Base-by-base conservation (phyloP, 2,113 vertebrate genomes). In the Oceanites oceanicus region DNA sequence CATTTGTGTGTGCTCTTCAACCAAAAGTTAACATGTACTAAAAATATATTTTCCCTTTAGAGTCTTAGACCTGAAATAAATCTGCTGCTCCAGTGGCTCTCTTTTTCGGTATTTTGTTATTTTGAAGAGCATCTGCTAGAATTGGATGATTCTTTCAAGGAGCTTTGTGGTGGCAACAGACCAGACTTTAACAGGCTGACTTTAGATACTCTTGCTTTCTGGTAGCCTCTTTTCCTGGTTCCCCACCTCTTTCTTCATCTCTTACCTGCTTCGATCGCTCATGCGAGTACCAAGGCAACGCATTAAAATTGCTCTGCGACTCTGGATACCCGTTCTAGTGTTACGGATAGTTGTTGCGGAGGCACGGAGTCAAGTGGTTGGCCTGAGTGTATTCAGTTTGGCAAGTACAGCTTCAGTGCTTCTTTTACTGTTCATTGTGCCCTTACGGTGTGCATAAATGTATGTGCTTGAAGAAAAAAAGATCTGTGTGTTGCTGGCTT, bases 321-420 rank as follows among this genome's bases (percentile, higher is more conserved):
- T 99, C 97, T 99, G 99, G 99, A 99, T 99, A 85, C 99, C 99
- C 1, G 98, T 99, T 93, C 98, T 99, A 97, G 98, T 99, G 98
- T 98, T 99, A 93, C 98, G 99, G 98, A 99, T 99, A 96, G 99
- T 99, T 94, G 98, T 98, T 96, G 99, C 99, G 66, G 98, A 98
- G 93, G 97, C 97, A 96, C 96, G 97, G 97, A 98, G 97, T 95
- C 94, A 95, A 97, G 93, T 95, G 92, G 91, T 92, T 97, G 97
- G 96, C 95, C 97, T 96, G 96, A 96, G 95, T 94, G 91, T 94
- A 22, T 92, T 98, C 95, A 53, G 96, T 96, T 97, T 98, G 99
- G 99, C 99, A 99, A 97, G 99, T 99, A 99, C 96, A 98, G 95
- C 67, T 97, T 97, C 82, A 72, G 87, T 94, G 74, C 86, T 97